Percentiles rank a stretch among this genome's conserved stretches.
Conservation (phyloP, 2,888 invertebrate genomes). For the Lypha dubia region DNA sequence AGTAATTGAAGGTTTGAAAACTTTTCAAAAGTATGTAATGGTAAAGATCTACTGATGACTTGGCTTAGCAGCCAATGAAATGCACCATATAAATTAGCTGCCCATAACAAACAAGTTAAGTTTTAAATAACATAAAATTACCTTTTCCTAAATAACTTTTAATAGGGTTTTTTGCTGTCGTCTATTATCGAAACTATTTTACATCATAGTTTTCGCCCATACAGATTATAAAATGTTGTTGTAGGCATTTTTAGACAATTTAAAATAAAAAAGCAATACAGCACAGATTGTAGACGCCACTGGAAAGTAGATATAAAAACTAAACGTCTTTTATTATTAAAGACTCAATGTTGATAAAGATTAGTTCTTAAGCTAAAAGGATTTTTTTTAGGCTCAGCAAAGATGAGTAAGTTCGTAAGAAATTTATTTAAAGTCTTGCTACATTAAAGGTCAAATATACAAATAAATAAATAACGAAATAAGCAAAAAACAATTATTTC, state of each 20-base stretch:
- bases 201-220: background rate
- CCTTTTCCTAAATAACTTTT: background rate
- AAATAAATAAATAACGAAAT: no score
- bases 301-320: background rate
- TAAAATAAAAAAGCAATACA: background rate
- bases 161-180: background rate
- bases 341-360: background rate
- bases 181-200: background rate
- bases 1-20: no score
- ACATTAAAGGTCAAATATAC: no score
- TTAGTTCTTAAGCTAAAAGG: background rate
- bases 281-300: slow-evolving; percentile 19
- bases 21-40: no score
- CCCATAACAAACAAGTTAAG: no score
- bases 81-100: no score
- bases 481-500: no score
- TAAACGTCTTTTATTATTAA: slow-evolving; percentile 8
- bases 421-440: no score
- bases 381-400: background rate
- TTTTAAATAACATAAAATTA: background rate
- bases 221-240: background rate
- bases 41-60: no score
- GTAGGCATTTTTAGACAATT: background rate
- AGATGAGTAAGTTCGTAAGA: background rate
- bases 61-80: no score